phyloP scores from a whole-genome alignment of 2,888 invertebrate species.

The Apoderus coryli region DNA sequence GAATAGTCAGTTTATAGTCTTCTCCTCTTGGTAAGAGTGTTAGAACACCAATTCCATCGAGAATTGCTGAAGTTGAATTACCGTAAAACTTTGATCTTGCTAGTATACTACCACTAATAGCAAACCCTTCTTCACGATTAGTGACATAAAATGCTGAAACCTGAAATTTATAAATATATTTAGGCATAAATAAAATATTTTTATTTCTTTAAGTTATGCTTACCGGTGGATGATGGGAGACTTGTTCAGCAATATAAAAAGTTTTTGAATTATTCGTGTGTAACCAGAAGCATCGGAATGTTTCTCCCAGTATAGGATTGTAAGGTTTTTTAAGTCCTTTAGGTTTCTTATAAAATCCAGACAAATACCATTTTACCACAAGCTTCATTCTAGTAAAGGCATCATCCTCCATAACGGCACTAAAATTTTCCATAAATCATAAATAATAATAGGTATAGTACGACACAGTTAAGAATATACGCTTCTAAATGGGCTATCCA shows the following conservation, averaged over 20 bases:
- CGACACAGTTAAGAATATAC: too few relatives aligned
- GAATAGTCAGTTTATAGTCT: slow-evolving; percentile 78
- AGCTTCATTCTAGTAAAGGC: slow-evolving; percentile 81
- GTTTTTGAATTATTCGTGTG: slow-evolving; percentile 72
- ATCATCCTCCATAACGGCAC: slow-evolving; percentile 72
- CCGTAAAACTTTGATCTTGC: slow-evolving; percentile 94
- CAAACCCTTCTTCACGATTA: slow-evolving; percentile 85
- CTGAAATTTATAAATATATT: slow-evolving; percentile 15
- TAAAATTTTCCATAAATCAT: slow-evolving; percentile 33
- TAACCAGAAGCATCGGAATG: slow-evolving; percentile 82
- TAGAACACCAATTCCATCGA: slow-evolving; percentile 77
- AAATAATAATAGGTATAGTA: too few relatives aligned
- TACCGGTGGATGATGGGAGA: slow-evolving; percentile 89
- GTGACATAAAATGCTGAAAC: slow-evolving; percentile 81
- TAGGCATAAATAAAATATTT: slow-evolving; percentile 5
- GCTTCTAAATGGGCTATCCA: too few relatives aligned
- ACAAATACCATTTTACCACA: slow-evolving; percentile 82
- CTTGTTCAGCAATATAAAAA: slow-evolving; percentile 88
- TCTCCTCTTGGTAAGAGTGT: slow-evolving; percentile 77
- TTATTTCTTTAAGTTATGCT: slow-evolving; percentile 13
- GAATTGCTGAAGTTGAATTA: slow-evolving; percentile 85
- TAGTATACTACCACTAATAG: slow-evolving; percentile 78
- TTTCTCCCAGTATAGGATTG: slow-evolving; percentile 88
- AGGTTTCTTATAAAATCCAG: slow-evolving; percentile 87
- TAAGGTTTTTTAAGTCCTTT: slow-evolving; percentile 92